Base-by-base conservation (phyloP, 53 echinoderm and acorn worm species). In the Stichopus horrens region DNA sequence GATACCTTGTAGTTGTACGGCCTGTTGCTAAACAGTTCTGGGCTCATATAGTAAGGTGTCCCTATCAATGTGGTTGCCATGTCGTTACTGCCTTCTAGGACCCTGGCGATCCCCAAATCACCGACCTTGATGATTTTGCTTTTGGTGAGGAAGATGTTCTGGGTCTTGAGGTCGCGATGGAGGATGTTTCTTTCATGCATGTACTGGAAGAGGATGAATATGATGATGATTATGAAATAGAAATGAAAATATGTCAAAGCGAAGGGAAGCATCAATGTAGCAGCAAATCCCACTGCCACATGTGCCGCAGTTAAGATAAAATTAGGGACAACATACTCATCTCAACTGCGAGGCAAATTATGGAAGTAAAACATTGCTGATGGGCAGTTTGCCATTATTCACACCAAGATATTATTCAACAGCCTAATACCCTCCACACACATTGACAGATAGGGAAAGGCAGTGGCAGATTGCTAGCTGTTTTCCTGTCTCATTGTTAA, bases 81-180 rank as follows among this genome's bases (percentile, higher is more conserved):
- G 86, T 98, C 98, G 77, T 98, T 98, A 86, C 86, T 93, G 1
- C 98, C 93, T 53, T 98, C 98, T 53, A 98, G 89, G 52, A 98
- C 98, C 55, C 95, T 91, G 2, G 98, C 98, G 11, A 98, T 98
- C 37, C 98, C 98, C 5, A 98, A 89, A 81, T 96, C 98, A 76
- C 98, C 98, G 14, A 98, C 98, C 91, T 98, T 98, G 91, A 98
- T 98, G 67, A 98, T 98, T 88, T 98, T 98, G 90, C 98, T 98
- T 76, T 94, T 98, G 5, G 98, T 98, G n/a, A 98, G 88, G 88
- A 98, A 98, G 73, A 98, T 98, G 80, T 98, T 98, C 74, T 98
- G 98, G 51, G 98, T 98, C 58, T 98, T 98, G 59, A 98, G 90
- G 83, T 98, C 98, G 7, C 98, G 90, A 86, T 98, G 98, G 19